Conservation (phyloP, 35 echinoderm and acorn worm species). For the Ophioderma brevispina region DNA sequence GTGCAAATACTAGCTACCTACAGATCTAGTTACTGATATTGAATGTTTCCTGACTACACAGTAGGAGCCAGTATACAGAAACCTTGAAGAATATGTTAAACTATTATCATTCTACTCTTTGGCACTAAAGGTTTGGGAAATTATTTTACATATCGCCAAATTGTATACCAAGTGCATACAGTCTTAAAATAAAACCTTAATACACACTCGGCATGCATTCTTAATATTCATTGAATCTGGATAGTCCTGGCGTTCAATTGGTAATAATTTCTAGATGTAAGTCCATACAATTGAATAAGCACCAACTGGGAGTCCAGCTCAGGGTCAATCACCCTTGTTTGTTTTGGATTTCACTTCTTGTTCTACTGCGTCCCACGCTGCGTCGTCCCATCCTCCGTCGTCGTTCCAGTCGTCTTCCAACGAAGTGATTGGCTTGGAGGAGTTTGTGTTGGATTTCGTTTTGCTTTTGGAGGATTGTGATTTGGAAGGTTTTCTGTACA, state of each 20-base stretch:
- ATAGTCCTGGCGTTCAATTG: not conserved
- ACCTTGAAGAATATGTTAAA: too few relatives aligned
- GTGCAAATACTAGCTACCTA: too few relatives aligned
- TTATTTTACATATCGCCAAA: too few relatives aligned
- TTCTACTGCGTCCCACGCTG: constrained; percentile 91
- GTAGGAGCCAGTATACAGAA: too few relatives aligned
- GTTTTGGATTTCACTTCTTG: constrained; percentile 44
- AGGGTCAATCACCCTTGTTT: constrained; percentile 8
- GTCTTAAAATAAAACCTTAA: too few relatives aligned
- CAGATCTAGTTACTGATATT: too few relatives aligned
- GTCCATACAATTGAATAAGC: not conserved
- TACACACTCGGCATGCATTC: too few relatives aligned
- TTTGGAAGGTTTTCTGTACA: constrained; percentile 28
- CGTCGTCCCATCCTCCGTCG: constrained; percentile 94
- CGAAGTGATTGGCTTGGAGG: constrained; percentile 49
- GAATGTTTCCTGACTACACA: too few relatives aligned
- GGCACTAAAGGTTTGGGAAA: too few relatives aligned
- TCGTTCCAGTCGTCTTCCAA: constrained; percentile 97
- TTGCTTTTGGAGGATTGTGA: not conserved
- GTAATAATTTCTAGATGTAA: not conserved
- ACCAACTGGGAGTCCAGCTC: not conserved
- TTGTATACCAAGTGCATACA: too few relatives aligned
- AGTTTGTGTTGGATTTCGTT: not conserved
- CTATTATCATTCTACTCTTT: too few relatives aligned
- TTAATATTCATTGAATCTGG: not conserved